Evolutionary conservation across 2,797 vertebrate genomes (phyloP).

Genomic region (Sciaenops ocellatus): DNA sequence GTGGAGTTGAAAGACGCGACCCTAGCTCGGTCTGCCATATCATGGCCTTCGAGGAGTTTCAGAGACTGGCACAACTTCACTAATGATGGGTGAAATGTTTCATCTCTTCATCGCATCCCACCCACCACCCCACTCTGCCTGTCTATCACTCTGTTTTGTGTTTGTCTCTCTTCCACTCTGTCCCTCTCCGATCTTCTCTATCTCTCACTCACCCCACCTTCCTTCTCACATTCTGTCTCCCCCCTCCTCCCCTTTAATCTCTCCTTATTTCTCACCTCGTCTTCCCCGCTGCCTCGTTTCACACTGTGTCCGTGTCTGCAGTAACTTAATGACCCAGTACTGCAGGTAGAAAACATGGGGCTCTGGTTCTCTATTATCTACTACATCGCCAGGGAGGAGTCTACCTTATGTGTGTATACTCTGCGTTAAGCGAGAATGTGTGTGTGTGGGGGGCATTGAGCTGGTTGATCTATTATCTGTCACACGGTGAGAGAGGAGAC

Average conservation of each 20-base stretch:
- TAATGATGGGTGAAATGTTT: constrained; percentile 75
- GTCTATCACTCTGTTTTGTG: constrained; percentile 5
- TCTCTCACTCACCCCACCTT: constrained; percentile 13
- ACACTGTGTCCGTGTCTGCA: constrained; percentile 33
- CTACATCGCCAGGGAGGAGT: constrained; percentile 8
- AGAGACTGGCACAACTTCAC: constrained; percentile 59
- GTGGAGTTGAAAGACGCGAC: constrained; percentile 65
- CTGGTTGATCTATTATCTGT: constrained; percentile 47
- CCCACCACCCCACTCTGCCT: constrained; percentile 37
- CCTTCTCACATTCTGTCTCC: constrained; percentile 7
- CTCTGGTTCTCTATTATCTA: constrained; percentile 40
- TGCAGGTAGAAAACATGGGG: constrained; percentile 31
- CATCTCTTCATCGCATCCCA: constrained; percentile 63
- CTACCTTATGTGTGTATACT: constrained; percentile 11
- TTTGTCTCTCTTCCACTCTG: constrained; percentile 1
- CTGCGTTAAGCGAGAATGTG: not conserved
- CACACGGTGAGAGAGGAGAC: constrained; percentile 20
- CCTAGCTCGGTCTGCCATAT: constrained; percentile 44
- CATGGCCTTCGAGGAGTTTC: constrained; percentile 48
- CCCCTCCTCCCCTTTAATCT: constrained; percentile 19
- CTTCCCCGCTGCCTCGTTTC: constrained; percentile 23
- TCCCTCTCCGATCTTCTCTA: constrained; percentile 14
- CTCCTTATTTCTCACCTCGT: constrained; percentile 1
- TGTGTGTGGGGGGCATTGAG: not conserved
- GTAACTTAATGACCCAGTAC: constrained; percentile 50